Evolutionary conservation across 2,888 invertebrate species (phyloP), one percentile per base, ranked within the genome.

Genomic region (Apeira syringaria): DNA sequence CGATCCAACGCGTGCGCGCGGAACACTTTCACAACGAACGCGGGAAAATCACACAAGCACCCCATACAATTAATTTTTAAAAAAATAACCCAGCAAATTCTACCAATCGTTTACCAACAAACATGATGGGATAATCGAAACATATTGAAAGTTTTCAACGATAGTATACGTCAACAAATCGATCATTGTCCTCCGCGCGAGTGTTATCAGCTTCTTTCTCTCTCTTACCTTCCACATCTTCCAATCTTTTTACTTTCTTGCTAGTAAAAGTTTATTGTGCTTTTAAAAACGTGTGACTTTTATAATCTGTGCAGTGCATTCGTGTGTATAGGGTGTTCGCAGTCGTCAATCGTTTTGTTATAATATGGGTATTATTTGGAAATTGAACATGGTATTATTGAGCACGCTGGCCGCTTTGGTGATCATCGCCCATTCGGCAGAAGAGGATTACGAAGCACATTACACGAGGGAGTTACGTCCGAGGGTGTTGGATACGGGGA

Each of bases 321-420:
- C 42, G 58, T 54, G 52, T 41, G 37, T 57, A 46, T 54, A 47
- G 53, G 24, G 24, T 24, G 22, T 22, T 22, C 22, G 6, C 22
- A 4, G 37, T 39, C 15, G 27, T 41, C 13, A 31, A 27, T 40
- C 34, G 22, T 39, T 50, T 51, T 61, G 61, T 57, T 74, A 74
- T 84, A 87, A 75, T 86, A 89, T 88, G 89, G 83, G 84, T 82
- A 74, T 74, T 59, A 69, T 62, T 71, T 75, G 77, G 80, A 80
- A 56, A 64, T 54, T 38, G 63, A 68, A 68, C 50, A 89, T 89
- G 88, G 78, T 83, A 50, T 72, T 88, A 60, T 64, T 89, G 64
- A 85, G 86, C 69, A 88, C 85, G 67, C 64, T 89, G 62, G 89
- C 89, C 53, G 89, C 88, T 52, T 61, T 89, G 74, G 85, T 89